phyloP scores from a whole-genome alignment of 2,113 vertebrate species.

The Rhinoptilus africanus region DNA sequence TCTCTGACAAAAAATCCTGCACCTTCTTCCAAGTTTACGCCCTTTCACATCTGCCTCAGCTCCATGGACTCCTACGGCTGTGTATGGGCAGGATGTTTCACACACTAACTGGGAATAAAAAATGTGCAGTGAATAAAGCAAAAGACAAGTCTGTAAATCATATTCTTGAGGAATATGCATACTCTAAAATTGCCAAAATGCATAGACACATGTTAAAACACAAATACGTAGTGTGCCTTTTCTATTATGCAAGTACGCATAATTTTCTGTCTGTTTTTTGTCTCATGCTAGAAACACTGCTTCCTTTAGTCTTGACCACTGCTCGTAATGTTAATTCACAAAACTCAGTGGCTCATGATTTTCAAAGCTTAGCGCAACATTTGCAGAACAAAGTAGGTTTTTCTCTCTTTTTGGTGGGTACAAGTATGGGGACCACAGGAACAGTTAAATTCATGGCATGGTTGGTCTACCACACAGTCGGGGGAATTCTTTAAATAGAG shows the following conservation, averaged over 20 bases:
- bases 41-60: not conserved
- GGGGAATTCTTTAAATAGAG: constrained; percentile 86
- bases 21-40: accelerated
- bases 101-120: not conserved
- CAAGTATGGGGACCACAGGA: constrained; percentile 82
- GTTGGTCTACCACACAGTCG: constrained; percentile 84
- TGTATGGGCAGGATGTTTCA: accelerated
- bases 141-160: not conserved
- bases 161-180: not conserved
- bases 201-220: not conserved
- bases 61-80: accelerated
- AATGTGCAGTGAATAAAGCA: not conserved
- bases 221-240: not conserved
- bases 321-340: constrained; percentile 72
- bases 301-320: constrained; percentile 58
- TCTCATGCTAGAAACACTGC: constrained; percentile 45
- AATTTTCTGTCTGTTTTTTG: constrained; percentile 65
- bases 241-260: constrained; percentile 1
- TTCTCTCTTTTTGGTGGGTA: constrained; percentile 77
- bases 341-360: constrained; percentile 73
- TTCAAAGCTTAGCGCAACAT: constrained; percentile 77
- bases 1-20: accelerated
- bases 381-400: constrained; percentile 81
- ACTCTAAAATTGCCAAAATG: not conserved
- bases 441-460: constrained; percentile 86